These are phyloP conservation scores for Heliconius congener DNA, from an alignment of 1,140 invertebrate genomes.

Conservation along the genomic window DNA sequence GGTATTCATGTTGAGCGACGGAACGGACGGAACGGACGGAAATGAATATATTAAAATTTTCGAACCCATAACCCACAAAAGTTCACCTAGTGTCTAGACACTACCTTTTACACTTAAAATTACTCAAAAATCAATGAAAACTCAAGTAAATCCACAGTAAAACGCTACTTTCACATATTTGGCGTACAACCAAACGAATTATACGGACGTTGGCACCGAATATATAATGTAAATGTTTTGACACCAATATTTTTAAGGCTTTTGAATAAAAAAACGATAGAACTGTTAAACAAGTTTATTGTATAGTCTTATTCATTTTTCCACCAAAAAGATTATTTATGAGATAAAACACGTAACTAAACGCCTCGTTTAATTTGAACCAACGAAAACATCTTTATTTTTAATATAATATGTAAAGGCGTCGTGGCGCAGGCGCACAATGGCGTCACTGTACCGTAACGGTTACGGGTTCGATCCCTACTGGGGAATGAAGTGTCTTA, in stretches of 20 bases:
- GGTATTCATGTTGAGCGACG: too few relatives aligned
- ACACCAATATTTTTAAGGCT: neutral
- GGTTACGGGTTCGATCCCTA: too few relatives aligned
- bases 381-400: too few relatives aligned
- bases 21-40: too few relatives aligned
- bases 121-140: neutral
- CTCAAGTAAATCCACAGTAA: neutral
- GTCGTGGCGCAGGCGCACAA: too few relatives aligned
- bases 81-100: too few relatives aligned
- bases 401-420: too few relatives aligned
- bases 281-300: neutral
- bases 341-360: neutral
- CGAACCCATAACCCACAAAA: too few relatives aligned
- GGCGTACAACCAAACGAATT: neutral
- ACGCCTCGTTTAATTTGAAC: neutral
- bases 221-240: neutral
- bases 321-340: neutral
- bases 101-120: too few relatives aligned
- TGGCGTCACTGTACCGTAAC: too few relatives aligned
- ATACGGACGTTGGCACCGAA: conserved; percentile 11
- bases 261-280: neutral
- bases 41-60: too few relatives aligned
- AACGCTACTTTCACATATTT: neutral
- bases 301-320: neutral
- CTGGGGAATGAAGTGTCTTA: too few relatives aligned